These are phyloP conservation scores for Rhabdomys pumilio DNA, from an alignment of 2,797 vertebrate species.

Conservation along the genomic window DNA sequence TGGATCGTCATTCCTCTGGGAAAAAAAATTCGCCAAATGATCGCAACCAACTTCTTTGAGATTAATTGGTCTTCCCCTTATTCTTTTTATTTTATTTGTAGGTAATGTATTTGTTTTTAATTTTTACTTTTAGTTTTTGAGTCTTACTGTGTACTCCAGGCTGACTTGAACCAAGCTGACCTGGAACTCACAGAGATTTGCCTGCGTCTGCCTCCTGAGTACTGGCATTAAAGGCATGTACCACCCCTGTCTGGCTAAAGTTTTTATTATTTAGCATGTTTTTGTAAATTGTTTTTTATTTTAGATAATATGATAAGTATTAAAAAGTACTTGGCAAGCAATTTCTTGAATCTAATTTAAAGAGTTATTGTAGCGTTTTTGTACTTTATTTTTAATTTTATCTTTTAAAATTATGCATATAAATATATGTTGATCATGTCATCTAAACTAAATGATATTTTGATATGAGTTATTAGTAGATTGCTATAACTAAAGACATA, in stretches of 20 bases:
- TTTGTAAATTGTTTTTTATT: constrained; percentile 52
- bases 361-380: constrained; percentile 47
- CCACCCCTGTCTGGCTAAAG: not conserved
- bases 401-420: constrained; percentile 64
- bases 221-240: not conserved
- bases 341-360: constrained; percentile 62
- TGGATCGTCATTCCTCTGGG: not conserved
- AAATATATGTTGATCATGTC: constrained; percentile 57
- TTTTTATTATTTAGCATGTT: constrained; percentile 53
- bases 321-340: constrained; percentile 32
- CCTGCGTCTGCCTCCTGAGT: not conserved
- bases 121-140: not conserved
- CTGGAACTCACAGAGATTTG: not conserved
- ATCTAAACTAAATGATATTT: constrained; percentile 48
- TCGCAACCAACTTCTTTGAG: constrained; percentile 15
- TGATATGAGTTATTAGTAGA: constrained; percentile 46
- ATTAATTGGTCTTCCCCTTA: not conserved
- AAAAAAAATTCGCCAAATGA: not conserved
- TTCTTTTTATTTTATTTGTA: not conserved
- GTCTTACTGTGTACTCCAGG: too few species aligned
- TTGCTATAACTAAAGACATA: constrained; percentile 54
- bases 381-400: constrained; percentile 43
- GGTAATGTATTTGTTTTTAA: not conserved
- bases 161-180: not conserved
- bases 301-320: constrained; percentile 34